Conservation (phyloP, 2,113 vertebrate species). For the Mystacornis crossleyi region DNA sequence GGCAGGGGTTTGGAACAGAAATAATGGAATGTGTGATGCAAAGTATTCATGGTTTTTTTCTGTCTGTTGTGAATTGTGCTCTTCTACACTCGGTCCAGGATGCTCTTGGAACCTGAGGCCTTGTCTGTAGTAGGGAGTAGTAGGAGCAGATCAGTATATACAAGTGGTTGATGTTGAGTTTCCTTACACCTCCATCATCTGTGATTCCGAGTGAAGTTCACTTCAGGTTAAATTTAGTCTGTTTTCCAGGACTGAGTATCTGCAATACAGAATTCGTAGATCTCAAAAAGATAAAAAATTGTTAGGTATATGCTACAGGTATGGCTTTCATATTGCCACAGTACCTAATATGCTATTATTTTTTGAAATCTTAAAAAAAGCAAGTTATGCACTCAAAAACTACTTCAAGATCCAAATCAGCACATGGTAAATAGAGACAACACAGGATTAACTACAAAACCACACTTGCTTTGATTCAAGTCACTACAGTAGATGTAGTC, state of each 20-base stretch:
- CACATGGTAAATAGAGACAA: rapidly evolving
- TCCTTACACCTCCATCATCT: not conserved
- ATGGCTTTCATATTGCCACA: not conserved
- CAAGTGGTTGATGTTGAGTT: not conserved
- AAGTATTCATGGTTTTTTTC: not conserved
- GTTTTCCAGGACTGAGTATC: not conserved
- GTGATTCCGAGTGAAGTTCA: not conserved
- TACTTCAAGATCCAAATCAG: not conserved
- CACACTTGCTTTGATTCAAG: not conserved
- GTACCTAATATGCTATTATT: not conserved
- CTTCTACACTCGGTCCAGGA: not conserved
- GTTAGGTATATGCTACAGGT: not conserved
- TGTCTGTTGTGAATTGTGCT: not conserved
- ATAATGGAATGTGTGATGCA: not conserved
- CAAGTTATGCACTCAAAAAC: not conserved
- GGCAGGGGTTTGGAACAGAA: not conserved
- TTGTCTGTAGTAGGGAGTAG: too few species aligned
- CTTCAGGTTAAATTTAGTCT: not conserved
- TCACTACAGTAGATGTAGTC: not conserved
- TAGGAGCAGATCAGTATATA: not conserved
- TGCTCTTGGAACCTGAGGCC: rapidly evolving
- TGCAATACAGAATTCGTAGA: not conserved
- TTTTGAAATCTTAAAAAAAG: not conserved
- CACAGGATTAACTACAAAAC: not conserved
- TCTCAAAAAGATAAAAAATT: not conserved